Evolutionary conservation across 2,797 vertebrate species (phyloP).

Genomic region (Hyperoplus immaculatus): DNA sequence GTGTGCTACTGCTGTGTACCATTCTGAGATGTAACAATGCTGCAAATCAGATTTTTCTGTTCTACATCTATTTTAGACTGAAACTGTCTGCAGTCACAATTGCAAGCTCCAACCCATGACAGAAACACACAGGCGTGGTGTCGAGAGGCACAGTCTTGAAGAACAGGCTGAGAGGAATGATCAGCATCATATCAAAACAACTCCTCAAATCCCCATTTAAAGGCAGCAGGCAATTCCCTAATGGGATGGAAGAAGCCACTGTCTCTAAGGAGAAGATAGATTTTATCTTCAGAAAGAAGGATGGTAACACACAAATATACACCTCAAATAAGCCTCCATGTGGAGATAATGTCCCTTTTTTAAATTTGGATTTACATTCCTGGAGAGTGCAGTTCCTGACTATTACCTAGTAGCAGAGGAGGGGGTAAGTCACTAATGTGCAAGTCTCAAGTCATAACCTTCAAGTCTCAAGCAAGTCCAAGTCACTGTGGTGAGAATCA

Average conservation of each 20-base stretch:
- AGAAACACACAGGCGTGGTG: background rate
- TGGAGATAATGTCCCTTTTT: constrained; percentile 20
- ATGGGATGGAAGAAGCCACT: constrained; percentile 28
- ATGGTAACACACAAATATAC: constrained; percentile 15
- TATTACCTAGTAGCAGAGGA: background rate
- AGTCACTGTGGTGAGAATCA: no score
- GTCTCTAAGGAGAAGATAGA: constrained; percentile 19
- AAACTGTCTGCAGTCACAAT: background rate
- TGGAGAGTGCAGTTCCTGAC: constrained; percentile 7
- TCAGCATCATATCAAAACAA: constrained; percentile 36
- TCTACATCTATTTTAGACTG: background rate
- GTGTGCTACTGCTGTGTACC: background rate
- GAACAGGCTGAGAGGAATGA: constrained; percentile 16
- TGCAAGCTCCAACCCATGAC: background rate
- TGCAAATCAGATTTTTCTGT: background rate
- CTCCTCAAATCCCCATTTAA: constrained; percentile 25
- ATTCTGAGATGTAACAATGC: background rate
- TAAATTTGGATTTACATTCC: constrained; percentile 25
- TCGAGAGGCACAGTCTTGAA: background rate
- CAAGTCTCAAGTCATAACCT: no score
- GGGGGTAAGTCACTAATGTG: no score
- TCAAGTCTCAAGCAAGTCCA: no score
- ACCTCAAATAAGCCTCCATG: constrained; percentile 24
- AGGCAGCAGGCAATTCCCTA: constrained; percentile 35
- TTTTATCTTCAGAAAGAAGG: constrained; percentile 11